A percentile compares a stretch with the other conserved stretches of the same genome.
phyloP scores from a whole-genome alignment of 2,797 vertebrate genomes.

The Enteromius trimaculatus region DNA sequence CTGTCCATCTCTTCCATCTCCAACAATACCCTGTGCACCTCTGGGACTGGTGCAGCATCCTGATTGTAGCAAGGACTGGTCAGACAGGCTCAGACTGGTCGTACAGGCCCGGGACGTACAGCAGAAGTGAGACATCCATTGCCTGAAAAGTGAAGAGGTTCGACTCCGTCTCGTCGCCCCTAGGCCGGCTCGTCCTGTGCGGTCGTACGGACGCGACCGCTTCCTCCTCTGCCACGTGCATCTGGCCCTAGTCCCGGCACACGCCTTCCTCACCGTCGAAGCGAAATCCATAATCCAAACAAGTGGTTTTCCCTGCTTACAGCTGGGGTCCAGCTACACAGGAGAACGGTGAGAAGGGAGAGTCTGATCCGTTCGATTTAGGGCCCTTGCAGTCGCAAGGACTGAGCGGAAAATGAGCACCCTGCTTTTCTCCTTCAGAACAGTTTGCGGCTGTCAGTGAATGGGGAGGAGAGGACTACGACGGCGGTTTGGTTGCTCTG shows the following conservation, averaged over 20 bases:
- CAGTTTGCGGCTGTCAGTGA: conserved; percentile 46
- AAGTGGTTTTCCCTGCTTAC: not conserved
- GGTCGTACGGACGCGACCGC: conserved; percentile 55
- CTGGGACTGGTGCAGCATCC: conserved; percentile 58
- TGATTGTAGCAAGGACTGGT: conserved; percentile 56
- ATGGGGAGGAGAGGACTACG: conserved; percentile 40
- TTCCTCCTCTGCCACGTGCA: conserved; percentile 49
- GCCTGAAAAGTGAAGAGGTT: conserved; percentile 50
- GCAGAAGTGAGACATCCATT: conserved; percentile 60
- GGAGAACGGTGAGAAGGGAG: not conserved
- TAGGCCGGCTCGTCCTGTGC: conserved; percentile 17
- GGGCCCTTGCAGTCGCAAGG: conserved; percentile 29
- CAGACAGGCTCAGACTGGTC: conserved; percentile 52
- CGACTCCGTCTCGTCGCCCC: conserved; percentile 26
- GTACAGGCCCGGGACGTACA: conserved; percentile 52
- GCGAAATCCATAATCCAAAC: conserved; percentile 50
- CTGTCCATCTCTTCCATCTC: conserved; percentile 28
- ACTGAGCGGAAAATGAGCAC: conserved; percentile 52
- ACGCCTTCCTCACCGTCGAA: conserved; percentile 39
- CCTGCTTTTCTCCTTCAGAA: conserved; percentile 42
- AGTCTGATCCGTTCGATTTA: not conserved
- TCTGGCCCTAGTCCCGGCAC: conserved; percentile 41
- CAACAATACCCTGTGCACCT: conserved; percentile 48
- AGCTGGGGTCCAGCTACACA: conserved; percentile 2
- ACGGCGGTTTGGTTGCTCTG: conserved; percentile 52